Base-by-base conservation (phyloP, 2,797 vertebrate genomes). In the Varecia variegata region DNA sequence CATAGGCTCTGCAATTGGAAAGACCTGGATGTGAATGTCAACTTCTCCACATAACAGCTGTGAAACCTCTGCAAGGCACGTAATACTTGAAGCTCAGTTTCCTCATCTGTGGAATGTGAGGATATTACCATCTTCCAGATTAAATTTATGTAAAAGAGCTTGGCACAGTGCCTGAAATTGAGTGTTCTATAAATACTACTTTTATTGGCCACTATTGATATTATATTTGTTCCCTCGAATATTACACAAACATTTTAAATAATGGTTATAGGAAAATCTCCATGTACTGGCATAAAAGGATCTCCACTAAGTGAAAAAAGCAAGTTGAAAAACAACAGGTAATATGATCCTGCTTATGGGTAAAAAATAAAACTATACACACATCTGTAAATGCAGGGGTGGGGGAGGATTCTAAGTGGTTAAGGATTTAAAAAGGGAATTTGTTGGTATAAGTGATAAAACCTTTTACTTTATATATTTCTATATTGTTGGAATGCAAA, bases 221-320 rank as follows among this genome's bases (percentile, higher is more conserved):
- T 21, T 82, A 86, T 23, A 54, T 54, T 86, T 17, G 86, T 70
- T 93, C 58, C 76, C 90, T 77, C 47, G 70, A 95, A 76, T 80
- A 96, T n/a, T 68, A 91, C n/a, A 70, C 25, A 86, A 14, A 67
- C 10, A 82, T 85, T 84, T 81, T 73, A 95, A 92, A 60, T 90
- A 90, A 82, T 1, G 3, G 43, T 65, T 95, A 92, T 8, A 93
- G 74, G 67, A 93, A 97, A 95, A 89, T 79, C 68, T 71, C 21
- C 52, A 56, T 27, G 20, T 20, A 86, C 15, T 79, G 15, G 35
- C 45, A 73, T 56, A 30, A 17, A 92, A 79, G 65, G 40, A 95
- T 47, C 21, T 73, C 54, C 50, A 73, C 10, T 82, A 83, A 56
- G 32, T 40, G 1, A 73, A 96, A 68, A 93, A 76, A 80, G 7